These are phyloP conservation scores for Yponomeuta sedellus DNA, from an alignment of 2,888 invertebrate genomes.

Conservation along the genomic window DNA sequence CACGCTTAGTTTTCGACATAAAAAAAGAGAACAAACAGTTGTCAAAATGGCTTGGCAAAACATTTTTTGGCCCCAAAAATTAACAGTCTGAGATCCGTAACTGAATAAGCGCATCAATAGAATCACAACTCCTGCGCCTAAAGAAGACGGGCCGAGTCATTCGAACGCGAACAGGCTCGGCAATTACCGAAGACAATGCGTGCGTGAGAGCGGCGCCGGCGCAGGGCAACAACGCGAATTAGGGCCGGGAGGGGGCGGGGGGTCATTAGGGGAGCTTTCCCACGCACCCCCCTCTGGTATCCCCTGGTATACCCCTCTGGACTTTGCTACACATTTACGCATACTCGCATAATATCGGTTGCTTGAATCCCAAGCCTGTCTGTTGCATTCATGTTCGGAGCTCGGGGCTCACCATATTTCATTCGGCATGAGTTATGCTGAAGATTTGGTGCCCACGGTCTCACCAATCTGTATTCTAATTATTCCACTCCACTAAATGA, in stretches of 20 bases:
- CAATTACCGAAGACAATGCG: constrained; percentile 76
- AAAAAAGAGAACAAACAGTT: too few species aligned
- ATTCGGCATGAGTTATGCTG: too few species aligned
- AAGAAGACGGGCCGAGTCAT: constrained; percentile 1
- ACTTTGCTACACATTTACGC: neutral
- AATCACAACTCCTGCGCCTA: constrained; percentile 11
- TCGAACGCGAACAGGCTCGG: constrained; percentile 55
- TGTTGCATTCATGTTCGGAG: too few species aligned
- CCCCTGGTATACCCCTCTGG: too few species aligned
- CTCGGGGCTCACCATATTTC: too few species aligned
- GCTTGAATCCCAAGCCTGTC: too few species aligned
- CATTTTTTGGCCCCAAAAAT: neutral
- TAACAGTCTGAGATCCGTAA: neutral
- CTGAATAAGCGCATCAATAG: neutral
- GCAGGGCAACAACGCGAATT: constrained; percentile 67
- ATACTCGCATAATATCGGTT: neutral
- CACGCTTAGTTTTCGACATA: too few species aligned
- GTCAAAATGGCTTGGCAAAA: too few species aligned
- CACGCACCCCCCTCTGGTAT: constrained; percentile 35
- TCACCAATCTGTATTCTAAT: too few species aligned
- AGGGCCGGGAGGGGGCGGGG: constrained; percentile 61
- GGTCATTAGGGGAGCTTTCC: constrained; percentile 70
- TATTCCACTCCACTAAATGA: too few species aligned
- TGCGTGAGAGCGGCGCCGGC: constrained; percentile 69
- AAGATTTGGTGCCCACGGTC: too few species aligned